phyloP scores from a whole-genome alignment of 2,888 invertebrate species.

The Heliothis peltigera region DNA sequence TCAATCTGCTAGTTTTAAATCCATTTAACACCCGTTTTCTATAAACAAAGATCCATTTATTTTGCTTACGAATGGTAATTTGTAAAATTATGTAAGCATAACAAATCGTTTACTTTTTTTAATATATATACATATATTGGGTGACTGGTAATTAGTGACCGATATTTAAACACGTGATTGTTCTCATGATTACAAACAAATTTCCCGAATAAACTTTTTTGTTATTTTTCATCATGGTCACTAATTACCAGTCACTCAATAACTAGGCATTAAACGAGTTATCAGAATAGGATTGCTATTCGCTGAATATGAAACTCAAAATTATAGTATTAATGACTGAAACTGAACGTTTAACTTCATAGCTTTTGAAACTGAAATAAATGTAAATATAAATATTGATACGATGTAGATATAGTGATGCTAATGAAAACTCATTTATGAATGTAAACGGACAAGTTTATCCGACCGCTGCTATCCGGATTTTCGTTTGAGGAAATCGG shows the following conservation, averaged over 20 bases:
- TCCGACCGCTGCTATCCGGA: not conserved
- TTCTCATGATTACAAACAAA: no score
- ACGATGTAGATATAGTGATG: not conserved
- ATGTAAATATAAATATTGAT: slow-evolving; percentile 7
- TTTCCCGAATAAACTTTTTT: no score
- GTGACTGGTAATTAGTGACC: no score
- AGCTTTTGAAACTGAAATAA: slow-evolving; percentile 5
- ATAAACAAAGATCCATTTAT: no score
- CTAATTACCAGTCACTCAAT: no score
- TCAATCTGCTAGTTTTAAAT: not conserved
- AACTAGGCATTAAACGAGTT: slow-evolving; percentile 1
- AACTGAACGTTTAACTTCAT: not conserved
- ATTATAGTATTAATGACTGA: slow-evolving; percentile 3
- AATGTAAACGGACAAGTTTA: not conserved
- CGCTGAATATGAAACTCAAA: not conserved
- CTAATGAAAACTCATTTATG: not conserved
- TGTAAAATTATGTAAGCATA: no score
- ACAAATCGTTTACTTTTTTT: no score
- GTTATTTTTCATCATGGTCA: no score
- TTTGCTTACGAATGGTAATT: no score
- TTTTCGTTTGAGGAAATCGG: not conserved
- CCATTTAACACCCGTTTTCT: no score
- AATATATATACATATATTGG: no score
- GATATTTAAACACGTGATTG: no score
- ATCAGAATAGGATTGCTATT: not conserved